Evolutionary conservation across 2,888 invertebrate species (phyloP).

Genomic region (Dugesia japonica): DNA sequence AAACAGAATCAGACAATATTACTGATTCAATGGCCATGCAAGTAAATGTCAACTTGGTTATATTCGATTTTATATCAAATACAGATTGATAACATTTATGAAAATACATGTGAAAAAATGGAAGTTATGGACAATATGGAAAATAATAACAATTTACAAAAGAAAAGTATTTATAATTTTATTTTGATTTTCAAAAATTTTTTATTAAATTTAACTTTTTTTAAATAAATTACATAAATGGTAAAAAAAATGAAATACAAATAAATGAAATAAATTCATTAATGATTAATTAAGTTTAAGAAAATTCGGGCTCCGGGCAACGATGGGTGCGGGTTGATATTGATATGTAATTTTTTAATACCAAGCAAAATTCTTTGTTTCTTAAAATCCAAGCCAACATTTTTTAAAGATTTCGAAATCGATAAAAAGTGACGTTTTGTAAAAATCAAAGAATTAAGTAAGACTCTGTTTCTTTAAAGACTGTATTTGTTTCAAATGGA

Average conservation of each 20-base stretch:
- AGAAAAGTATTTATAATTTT: neutral
- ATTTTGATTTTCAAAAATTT: no score
- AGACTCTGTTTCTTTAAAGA: no score
- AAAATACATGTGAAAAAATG: constrained; percentile 7
- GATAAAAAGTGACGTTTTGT: no score
- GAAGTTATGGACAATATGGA: neutral
- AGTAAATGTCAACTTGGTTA: neutral
- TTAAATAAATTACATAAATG: neutral
- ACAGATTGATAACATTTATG: neutral
- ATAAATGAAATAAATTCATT: neutral
- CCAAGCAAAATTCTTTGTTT: no score
- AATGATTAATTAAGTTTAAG: neutral
- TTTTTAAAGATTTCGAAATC: no score
- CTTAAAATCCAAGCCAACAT: no score
- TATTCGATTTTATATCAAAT: neutral
- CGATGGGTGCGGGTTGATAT: no score
- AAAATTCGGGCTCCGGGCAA: neutral
- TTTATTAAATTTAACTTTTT: no score
- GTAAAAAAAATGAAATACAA: neutral
- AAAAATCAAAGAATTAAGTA: no score
- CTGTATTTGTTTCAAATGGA: no score
- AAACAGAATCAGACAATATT: neutral
- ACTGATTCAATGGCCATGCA: neutral
- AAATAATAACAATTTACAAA: neutral
- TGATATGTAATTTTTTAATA: no score